Percentiles rank a stretch among this genome's conserved stretches.
Evolutionary conservation across 2,888 invertebrate species (phyloP).

Genomic region (Volucella zonaria): DNA sequence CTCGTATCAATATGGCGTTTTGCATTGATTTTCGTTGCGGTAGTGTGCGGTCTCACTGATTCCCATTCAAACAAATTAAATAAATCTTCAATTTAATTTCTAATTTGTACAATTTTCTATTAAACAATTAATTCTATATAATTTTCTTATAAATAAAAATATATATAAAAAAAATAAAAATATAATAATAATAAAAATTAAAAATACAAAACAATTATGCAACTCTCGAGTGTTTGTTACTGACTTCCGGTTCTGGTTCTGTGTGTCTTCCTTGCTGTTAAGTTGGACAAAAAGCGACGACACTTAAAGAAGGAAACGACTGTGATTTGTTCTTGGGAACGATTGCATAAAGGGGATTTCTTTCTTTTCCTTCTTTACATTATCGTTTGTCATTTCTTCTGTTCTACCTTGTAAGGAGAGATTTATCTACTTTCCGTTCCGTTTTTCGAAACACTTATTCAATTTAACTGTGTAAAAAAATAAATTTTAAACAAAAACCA

Average conservation of each 20-base stretch:
- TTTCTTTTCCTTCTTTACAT: constrained; percentile 2
- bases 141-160: constrained; percentile 7
- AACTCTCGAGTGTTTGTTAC: constrained; percentile 45
- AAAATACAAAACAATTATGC: constrained; percentile 54
- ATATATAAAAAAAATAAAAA: constrained; percentile 10
- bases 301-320: constrained; percentile 46
- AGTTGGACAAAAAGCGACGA: constrained; percentile 47
- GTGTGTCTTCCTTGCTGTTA: constrained; percentile 52
- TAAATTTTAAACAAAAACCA: background rate
- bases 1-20: constrained; percentile 76
- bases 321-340: constrained; percentile 53
- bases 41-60: constrained; percentile 65
- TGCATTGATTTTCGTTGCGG: constrained; percentile 76
- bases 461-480: constrained; percentile 1
- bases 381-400: background rate
- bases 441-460: background rate
- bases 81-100: constrained; percentile 30
- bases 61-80: constrained; percentile 60
- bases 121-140: constrained; percentile 20
- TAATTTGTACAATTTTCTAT: constrained; percentile 17
- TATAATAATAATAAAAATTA: background rate
- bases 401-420: constrained; percentile 2
- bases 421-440: constrained; percentile 19
- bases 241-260: constrained; percentile 21
- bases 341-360: constrained; percentile 63